Percentiles rank a stretch among this genome's conserved stretches.
Conservation (phyloP, 2,888 invertebrate genomes). For the Platycheirus rosarum region DNA sequence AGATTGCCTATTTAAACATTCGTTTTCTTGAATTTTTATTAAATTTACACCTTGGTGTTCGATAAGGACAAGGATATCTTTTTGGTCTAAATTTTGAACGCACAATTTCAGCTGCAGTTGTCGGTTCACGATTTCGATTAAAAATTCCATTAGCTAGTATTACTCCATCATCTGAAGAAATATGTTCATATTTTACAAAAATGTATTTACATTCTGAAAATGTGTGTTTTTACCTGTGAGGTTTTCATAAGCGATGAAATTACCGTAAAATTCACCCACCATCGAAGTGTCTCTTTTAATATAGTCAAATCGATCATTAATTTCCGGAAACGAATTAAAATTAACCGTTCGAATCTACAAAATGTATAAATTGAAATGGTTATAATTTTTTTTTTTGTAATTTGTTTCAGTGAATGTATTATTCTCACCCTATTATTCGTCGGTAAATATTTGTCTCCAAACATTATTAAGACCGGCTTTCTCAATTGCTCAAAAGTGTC, state of each 20-base stretch:
- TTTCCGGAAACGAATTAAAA: slow-evolving; percentile 4
- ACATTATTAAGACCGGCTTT: slow-evolving; percentile 35
- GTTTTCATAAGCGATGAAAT: slow-evolving; percentile 41
- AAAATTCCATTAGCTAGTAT: slow-evolving; percentile 47
- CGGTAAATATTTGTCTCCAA: slow-evolving; percentile 23
- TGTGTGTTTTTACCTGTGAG: slow-evolving; percentile 13
- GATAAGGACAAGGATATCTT: neutral
- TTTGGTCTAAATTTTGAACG: slow-evolving; percentile 47
- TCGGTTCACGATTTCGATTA: slow-evolving; percentile 53
- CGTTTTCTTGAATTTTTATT: slow-evolving; percentile 17
- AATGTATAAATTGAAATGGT: neutral
- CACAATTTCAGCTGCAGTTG: slow-evolving; percentile 31
- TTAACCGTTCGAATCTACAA: slow-evolving; percentile 28
- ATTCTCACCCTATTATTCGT: slow-evolving; percentile 20
- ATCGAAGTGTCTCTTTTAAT: neutral
- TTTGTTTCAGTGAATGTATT: neutral
- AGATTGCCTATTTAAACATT: neutral
- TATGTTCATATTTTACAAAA: too few relatives aligned
- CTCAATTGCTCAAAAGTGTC: slow-evolving; percentile 1
- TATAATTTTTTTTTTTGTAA: neutral
- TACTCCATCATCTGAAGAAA: slow-evolving; percentile 18
- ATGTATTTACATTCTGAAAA: too few relatives aligned
- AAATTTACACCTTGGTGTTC: slow-evolving; percentile 15
- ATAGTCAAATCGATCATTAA: slow-evolving; percentile 2
- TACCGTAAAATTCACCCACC: slow-evolving; percentile 52